Base-by-base conservation (phyloP, 2,888 invertebrate genomes). In the Atethmia centrago region DNA sequence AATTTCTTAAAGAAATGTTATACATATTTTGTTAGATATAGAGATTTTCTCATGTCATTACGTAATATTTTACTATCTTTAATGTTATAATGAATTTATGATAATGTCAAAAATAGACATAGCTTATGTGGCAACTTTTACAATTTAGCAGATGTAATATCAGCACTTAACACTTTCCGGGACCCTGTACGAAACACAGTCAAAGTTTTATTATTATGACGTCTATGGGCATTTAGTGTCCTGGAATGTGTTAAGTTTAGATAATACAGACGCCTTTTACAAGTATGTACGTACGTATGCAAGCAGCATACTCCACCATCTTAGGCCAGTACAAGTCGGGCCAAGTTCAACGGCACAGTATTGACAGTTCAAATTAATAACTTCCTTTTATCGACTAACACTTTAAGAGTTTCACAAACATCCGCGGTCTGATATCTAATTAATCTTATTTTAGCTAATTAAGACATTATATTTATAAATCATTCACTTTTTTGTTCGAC, bases 381-480 rank as follows among this genome's bases (percentile, higher is more conserved):
- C 87, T 79, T 87, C 87, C 84, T 83, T 83, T 85, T 84, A 84
- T 80, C 81, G 31, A 64, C 45, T 67, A 69, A 77, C 80, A 75
- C 77, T 71, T 77, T 56, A 73, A 74, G 45, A 77, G 77, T 78
- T 72, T 78, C 70, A 85, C 77, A 84, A 82, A 83, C 86, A 82
- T 86, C 86, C 72, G 83, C 85, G 80, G 82, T 79, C 78, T 63
- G 79, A 79, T 85, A 88, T 85, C 72, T 86, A 88, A 88, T 88
- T 89, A 90, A 88, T 89, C 88, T 89, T 89, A 90, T 90, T 89
- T 92, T 88, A 90, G 90, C 92, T 92, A 93, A 93, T 93, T 92
- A 93, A 92, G 89, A 87, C 88, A 90, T 92, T 90, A 88, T 88
- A 79, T 80, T 79, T 85, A 76, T 89, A 88, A 90, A 90, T 90